Evolutionary conservation across 92 coral and sea anemone species (phyloP).

Genomic region (Zoanthus solanderi): DNA sequence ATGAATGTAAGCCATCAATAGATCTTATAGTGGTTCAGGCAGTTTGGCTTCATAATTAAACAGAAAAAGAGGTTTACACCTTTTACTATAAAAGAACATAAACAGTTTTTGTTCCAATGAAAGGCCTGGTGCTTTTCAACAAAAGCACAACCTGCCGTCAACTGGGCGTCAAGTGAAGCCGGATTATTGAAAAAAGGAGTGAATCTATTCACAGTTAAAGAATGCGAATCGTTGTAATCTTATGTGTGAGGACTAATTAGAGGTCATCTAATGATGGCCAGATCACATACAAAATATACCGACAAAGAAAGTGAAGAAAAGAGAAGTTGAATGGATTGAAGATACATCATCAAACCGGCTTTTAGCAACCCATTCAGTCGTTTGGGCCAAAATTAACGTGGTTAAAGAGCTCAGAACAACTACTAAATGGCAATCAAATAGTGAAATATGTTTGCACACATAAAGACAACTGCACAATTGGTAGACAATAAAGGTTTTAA

Average conservation of each 20-base stretch:
- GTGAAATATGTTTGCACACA: constrained; percentile 1
- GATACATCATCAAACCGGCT: background rate
- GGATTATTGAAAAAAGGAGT: background rate
- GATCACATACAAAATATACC: constrained; percentile 26
- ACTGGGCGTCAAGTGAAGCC: constrained; percentile 1
- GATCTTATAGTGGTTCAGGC: background rate
- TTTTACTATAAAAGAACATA: background rate
- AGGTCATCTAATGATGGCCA: background rate
- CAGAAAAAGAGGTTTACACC: background rate
- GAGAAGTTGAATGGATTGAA: constrained; percentile 13
- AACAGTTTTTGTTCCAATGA: constrained; percentile 3
- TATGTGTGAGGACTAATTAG: constrained; percentile 24
- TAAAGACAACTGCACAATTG: background rate
- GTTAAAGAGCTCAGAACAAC: background rate
- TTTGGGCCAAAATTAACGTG: background rate
- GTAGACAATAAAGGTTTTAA: background rate
- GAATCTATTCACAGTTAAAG: background rate
- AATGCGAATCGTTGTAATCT: constrained; percentile 28
- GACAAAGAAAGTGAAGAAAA: constrained; percentile 35
- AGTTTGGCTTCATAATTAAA: background rate
- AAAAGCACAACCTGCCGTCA: background rate
- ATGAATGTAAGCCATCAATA: background rate
- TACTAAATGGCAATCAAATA: background rate
- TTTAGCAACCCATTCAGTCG: constrained; percentile 16
- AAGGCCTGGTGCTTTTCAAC: background rate